Base-by-base conservation (phyloP, 2,888 invertebrate genomes). In the Mythimna albipuncta region DNA sequence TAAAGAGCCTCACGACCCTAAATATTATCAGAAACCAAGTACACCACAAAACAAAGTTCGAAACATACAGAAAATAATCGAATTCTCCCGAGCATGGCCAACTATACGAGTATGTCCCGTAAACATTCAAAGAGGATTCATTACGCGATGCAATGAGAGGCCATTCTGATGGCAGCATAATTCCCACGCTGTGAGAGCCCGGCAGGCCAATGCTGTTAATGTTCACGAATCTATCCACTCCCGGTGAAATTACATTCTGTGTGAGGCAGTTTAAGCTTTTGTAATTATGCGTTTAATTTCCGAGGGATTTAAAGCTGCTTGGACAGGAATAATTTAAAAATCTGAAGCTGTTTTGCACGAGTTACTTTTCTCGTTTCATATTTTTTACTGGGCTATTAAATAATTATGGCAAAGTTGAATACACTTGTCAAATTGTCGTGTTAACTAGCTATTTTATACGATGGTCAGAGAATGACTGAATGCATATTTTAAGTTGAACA, bases 81-180 rank as follows among this genome's bases (percentile, higher is more conserved):
- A 55, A n/a, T 38, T 38, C 1, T 3, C 63, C 21, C 26, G 35
- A 54, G 19, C 10, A 58, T 79, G 32, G 21, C 38, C 58, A 16
- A 2, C 10, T 19, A 47, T 47, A 26, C 26, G 26, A 26, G 26
- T 26, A 32, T 52, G 26, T 54, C 11, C 32, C 54, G 59, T 54
- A 64, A 35, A 59, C 47, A 50, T 38, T 73, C 58, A 59, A 47
- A 76, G 54, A 64, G 80, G 80, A 77, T 81, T 75, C 26, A 77
- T 77, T 81, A 81, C 54, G 7, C 32, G 63, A 2, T 76, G 64
- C 59, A 80, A 67, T 81, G 58, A 62, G 50, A 41, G 52, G 47
- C 63, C 11, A 64, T 67, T 81, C 13, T 19, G 50, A 55, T 47
- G 62, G 26, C 75, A 41, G 47, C 47, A 62, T 62, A 73, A 62